These are phyloP conservation scores for Limosa lapponica DNA, from an alignment of 2,797 vertebrate species.

Conservation along the genomic window DNA sequence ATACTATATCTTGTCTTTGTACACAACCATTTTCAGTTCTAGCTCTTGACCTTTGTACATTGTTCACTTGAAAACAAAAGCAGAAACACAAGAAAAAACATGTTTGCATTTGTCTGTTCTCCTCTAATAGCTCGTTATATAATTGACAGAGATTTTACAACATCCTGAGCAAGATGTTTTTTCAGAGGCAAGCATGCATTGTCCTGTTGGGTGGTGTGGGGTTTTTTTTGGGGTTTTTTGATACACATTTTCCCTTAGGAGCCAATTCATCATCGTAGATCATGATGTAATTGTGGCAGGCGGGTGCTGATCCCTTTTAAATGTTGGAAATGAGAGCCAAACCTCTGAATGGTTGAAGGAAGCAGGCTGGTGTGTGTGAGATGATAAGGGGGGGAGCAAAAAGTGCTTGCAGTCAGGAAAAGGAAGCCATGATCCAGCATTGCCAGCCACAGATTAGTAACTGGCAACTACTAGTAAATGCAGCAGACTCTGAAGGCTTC, in stretches of 20 bases:
- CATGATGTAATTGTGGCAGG: neutral
- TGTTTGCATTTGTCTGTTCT: neutral
- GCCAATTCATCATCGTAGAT: neutral
- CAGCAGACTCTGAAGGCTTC: neutral
- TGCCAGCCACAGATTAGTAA: neutral
- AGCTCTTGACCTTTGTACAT: neutral
- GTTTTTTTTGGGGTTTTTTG: accelerated
- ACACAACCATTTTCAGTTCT: neutral
- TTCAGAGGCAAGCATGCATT: neutral
- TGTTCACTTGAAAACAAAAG: neutral
- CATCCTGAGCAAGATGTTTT: neutral
- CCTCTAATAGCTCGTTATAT: neutral
- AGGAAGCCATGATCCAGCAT: neutral
- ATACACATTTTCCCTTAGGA: neutral
- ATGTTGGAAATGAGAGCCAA: neutral
- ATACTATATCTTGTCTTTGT: neutral
- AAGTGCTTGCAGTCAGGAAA: neutral
- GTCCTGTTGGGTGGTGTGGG: neutral
- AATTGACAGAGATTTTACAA: neutral
- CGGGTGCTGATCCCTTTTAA: neutral
- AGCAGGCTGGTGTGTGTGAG: neutral
- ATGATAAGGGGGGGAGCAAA: neutral
- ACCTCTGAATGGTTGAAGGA: neutral
- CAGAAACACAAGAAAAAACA: neutral
- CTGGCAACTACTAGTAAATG: neutral